phyloP scores from a whole-genome alignment of 2,113 vertebrate species.

The Lichenostomus cassidix region DNA sequence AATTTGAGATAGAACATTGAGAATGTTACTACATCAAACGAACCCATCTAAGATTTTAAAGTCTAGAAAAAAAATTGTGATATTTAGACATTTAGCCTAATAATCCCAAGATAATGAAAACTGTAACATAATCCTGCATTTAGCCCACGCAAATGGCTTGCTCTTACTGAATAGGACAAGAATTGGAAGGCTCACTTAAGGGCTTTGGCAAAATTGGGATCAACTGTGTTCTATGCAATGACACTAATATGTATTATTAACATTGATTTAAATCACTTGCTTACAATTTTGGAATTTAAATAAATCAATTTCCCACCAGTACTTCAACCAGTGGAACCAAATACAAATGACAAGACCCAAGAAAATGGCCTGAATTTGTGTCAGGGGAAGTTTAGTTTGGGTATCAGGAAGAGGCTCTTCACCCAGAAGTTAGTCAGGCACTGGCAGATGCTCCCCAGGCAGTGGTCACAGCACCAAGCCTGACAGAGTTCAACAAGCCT shows the following conservation, averaged over 20 bases:
- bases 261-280: neutral
- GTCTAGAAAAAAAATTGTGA: neutral
- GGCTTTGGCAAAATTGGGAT: neutral
- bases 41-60: neutral
- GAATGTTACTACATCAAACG: neutral
- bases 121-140: neutral
- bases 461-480: neutral
- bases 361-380: neutral
- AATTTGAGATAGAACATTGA: neutral
- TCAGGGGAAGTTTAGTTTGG: neutral
- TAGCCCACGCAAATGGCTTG: neutral
- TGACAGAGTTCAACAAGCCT: neutral
- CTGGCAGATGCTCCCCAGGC: neutral
- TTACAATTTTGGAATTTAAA: neutral
- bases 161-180: neutral
- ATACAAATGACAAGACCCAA: rapidly evolving
- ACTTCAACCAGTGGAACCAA: neutral
- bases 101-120: neutral
- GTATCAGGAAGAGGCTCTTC: neutral
- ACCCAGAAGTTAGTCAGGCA: no score
- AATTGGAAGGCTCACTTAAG: neutral
- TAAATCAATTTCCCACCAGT: neutral
- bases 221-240: neutral
- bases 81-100: neutral
- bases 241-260: neutral